Conservation (phyloP, 2,113 vertebrate species). For the Maylandia zebra region DNA sequence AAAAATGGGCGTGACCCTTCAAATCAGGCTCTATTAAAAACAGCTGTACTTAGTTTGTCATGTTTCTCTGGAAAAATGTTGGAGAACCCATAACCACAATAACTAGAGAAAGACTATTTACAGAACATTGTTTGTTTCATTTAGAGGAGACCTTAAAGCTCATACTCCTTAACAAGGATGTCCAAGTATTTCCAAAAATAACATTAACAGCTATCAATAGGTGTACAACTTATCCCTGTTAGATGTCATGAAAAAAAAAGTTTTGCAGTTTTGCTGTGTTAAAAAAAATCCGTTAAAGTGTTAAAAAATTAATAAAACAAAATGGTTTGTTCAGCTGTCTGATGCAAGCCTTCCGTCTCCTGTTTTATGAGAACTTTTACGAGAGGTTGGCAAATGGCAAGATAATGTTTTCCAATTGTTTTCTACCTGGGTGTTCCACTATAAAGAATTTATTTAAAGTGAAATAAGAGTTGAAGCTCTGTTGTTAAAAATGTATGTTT, state of each 20-base stretch:
- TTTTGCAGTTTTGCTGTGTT: not conserved
- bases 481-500: conserved; percentile 19
- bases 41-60: not conserved
- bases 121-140: not conserved
- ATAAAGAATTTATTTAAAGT: not conserved
- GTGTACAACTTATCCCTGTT: not conserved
- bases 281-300: not conserved
- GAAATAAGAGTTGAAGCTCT: not conserved
- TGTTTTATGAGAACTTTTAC: conserved; percentile 16
- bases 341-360: not conserved
- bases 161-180: not conserved
- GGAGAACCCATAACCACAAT: not conserved
- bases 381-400: not conserved
- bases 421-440: conserved; percentile 36
- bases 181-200: not conserved
- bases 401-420: conserved; percentile 16
- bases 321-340: not conserved
- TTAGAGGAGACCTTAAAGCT: not conserved
- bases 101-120: not conserved
- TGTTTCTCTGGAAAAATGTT: not conserved
- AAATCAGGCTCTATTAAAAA: not conserved
- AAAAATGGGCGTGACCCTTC: not conserved
- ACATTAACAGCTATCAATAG: not conserved
- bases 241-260: not conserved
- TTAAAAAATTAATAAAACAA: not conserved